Percentiles rank a stretch among this genome's conserved stretches.
phyloP scores from a whole-genome alignment of 2,113 vertebrate species.

The Passer domesticus region DNA sequence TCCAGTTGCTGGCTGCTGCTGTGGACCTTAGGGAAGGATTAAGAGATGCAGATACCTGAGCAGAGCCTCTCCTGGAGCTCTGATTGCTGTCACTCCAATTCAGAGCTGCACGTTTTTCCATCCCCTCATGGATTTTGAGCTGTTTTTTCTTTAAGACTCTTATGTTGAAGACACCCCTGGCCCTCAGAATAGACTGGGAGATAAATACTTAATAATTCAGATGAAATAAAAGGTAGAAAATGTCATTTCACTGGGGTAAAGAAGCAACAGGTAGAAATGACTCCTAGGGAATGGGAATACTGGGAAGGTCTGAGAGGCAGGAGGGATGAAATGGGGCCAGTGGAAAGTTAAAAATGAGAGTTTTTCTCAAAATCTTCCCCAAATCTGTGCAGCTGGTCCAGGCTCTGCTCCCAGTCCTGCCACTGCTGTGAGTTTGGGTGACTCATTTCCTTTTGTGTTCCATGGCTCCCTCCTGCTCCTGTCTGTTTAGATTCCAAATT shows the following conservation, averaged over 20 bases:
- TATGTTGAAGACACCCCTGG: background rate
- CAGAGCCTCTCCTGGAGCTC: background rate
- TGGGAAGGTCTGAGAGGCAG: background rate
- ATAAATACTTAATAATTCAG: background rate
- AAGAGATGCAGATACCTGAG: background rate
- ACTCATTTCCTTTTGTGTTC: slow-evolving; percentile 39
- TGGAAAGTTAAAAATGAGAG: background rate
- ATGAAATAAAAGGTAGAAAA: background rate
- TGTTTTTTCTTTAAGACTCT: background rate
- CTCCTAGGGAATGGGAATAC: background rate
- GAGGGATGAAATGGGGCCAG: background rate
- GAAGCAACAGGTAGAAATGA: background rate
- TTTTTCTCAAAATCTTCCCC: background rate
- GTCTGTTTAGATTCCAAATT: background rate
- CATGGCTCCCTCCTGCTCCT: slow-evolving; percentile 26
- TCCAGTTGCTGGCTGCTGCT: background rate
- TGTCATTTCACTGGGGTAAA: background rate
- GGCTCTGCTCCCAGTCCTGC: background rate
- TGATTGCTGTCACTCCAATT: background rate
- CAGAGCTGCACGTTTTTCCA: background rate
- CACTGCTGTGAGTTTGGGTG: background rate
- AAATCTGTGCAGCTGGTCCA: background rate
- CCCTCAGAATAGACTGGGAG: background rate
- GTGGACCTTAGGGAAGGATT: background rate
- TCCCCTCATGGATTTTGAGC: background rate